Evolutionary conservation across 1,140 invertebrate species (phyloP).

Genomic region (Acromyrmex charruanus): DNA sequence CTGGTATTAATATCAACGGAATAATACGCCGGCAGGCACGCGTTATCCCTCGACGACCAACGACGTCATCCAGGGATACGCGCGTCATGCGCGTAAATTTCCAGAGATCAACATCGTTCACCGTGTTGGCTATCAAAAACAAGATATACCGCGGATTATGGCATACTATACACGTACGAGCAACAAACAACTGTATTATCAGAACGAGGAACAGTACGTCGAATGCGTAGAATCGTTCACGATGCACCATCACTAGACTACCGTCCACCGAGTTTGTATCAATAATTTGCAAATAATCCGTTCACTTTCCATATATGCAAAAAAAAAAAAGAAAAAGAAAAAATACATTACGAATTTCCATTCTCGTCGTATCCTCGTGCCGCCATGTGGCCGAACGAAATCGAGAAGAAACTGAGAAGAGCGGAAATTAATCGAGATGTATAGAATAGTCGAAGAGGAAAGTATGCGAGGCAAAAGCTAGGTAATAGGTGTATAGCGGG

Average conservation of each 20-base stretch:
- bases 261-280: no score
- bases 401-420: neutral
- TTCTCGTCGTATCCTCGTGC: neutral
- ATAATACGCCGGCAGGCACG: slow-evolving; percentile 35
- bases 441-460: neutral
- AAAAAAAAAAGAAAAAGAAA: neutral
- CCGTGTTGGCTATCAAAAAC: slow-evolving; percentile 31
- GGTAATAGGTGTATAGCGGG: neutral
- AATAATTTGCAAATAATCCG: neutral
- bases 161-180: neutral
- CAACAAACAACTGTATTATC: slow-evolving; percentile 41
- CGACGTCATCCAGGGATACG: slow-evolving; percentile 33
- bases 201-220: neutral
- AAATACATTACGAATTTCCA: neutral
- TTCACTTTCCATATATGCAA: neutral
- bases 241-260: neutral
- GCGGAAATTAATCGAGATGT: neutral
- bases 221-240: neutral
- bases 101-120: slow-evolving; percentile 37
- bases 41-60: slow-evolving; percentile 10
- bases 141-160: slow-evolving; percentile 9
- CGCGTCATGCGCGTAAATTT: slow-evolving; percentile 52
- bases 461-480: neutral
- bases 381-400: neutral
- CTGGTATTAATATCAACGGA: slow-evolving; percentile 55